Evolutionary conservation across 2,888 invertebrate genomes (phyloP).

Genomic region (Choreutis nemorana): DNA sequence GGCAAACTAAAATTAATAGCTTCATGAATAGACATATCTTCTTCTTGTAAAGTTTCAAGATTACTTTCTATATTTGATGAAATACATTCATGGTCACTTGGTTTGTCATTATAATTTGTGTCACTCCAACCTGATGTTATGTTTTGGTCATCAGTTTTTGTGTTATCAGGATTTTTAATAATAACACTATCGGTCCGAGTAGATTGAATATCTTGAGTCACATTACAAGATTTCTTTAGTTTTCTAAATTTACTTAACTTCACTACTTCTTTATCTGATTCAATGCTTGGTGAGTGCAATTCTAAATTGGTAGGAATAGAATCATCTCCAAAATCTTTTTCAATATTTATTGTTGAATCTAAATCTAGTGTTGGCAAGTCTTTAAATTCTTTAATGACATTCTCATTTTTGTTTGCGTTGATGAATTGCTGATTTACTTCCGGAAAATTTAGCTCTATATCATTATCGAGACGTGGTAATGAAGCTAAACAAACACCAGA

Average conservation of each 20-base stretch:
- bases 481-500: conserved; percentile 52
- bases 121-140: background rate
- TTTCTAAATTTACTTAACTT: conserved; percentile 53
- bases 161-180: conserved; percentile 55
- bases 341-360: too few species aligned
- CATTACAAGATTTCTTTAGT: conserved; percentile 21
- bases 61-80: background rate
- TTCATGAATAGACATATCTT: conserved; percentile 2
- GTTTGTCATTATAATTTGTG: background rate
- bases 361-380: conserved; percentile 25
- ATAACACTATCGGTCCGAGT: conserved; percentile 53
- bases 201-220: conserved; percentile 19
- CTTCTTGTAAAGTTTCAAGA: conserved; percentile 5
- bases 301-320: too few species aligned
- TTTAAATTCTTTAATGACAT: conserved; percentile 16
- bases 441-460: conserved; percentile 54
- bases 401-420: conserved; percentile 46
- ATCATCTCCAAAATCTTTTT: too few species aligned
- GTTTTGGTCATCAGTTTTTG: conserved; percentile 24
- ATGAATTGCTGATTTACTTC: conserved; percentile 62
- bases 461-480: conserved; percentile 51
- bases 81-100: background rate
- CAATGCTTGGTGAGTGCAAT: conserved; percentile 15
- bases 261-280: conserved; percentile 30
- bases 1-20: too few species aligned